These are phyloP conservation scores for Bos javanicus DNA, from an alignment of 2,113 vertebrate species.

Conservation along the genomic window DNA sequence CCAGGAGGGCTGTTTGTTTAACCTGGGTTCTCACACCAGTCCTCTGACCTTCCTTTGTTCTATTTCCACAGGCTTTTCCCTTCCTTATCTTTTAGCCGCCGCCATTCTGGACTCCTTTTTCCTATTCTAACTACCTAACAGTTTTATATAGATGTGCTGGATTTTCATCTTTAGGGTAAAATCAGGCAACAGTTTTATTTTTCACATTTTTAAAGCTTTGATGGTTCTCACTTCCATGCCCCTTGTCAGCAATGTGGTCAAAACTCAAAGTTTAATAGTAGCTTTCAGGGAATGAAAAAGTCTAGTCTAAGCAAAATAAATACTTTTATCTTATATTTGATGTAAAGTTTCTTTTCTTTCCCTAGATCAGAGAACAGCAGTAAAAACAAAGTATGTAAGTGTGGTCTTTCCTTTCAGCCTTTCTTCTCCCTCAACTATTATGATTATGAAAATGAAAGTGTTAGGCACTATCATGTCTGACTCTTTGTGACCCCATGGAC, in stretches of 20 bases:
- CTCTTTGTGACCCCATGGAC: neutral
- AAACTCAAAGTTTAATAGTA: neutral
- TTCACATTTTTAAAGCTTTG: neutral
- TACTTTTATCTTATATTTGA: neutral
- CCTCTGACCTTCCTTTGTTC: neutral
- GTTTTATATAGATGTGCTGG: neutral
- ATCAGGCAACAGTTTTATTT: neutral
- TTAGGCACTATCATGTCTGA: neutral
- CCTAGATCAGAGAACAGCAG: neutral
- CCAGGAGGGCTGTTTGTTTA: neutral
- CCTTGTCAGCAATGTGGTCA: neutral
- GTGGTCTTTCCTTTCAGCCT: neutral
- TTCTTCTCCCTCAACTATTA: neutral
- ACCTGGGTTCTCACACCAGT: neutral
- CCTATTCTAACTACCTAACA: neutral
- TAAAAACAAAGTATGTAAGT: neutral
- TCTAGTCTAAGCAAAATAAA: neutral
- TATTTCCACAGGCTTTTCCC: neutral
- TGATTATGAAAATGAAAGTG: neutral
- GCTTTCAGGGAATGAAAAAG: neutral
- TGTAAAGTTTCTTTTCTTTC: neutral
- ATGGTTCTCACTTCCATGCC: neutral
- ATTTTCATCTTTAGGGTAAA: neutral
- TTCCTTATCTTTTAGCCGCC: neutral
- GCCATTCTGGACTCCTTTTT: neutral